A percentile compares a stretch with the other conserved stretches of the same genome.
Evolutionary conservation across 2,797 vertebrate genomes (phyloP).

Genomic region (Schizopygopsis pylzovi): DNA sequence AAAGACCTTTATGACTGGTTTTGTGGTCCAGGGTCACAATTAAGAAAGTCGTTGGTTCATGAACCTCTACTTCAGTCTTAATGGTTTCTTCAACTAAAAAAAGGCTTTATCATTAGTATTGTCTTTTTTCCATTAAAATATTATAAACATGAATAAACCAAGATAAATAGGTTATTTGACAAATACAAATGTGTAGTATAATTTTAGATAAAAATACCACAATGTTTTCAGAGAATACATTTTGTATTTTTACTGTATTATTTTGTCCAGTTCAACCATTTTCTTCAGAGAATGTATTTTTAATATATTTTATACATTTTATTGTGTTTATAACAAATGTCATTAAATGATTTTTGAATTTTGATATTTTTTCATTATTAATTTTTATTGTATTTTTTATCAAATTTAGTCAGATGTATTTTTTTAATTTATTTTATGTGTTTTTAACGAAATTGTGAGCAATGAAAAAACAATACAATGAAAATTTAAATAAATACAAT

Average conservation of each 20-base stretch:
- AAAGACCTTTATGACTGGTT: too few species aligned
- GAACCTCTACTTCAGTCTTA: neutral
- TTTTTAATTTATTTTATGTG: neutral
- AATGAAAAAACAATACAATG: neutral
- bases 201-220: neutral
- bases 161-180: neutral
- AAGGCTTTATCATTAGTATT: neutral
- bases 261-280: neutral
- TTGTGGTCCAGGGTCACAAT: too few species aligned
- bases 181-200: neutral
- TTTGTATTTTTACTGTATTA: neutral
- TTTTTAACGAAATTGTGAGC: neutral
- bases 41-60: neutral
- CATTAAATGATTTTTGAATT: neutral
- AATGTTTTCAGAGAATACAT: neutral
- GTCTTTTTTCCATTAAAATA: neutral
- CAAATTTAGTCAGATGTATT: neutral
- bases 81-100: neutral
- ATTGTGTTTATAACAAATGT: neutral
- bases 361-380: neutral
- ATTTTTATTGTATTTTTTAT: neutral
- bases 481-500: neutral
- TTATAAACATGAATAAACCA: neutral
- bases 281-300: neutral
- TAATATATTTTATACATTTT: neutral